phyloP scores from a whole-genome alignment of 2,888 invertebrate species.

The Timema podura region DNA sequence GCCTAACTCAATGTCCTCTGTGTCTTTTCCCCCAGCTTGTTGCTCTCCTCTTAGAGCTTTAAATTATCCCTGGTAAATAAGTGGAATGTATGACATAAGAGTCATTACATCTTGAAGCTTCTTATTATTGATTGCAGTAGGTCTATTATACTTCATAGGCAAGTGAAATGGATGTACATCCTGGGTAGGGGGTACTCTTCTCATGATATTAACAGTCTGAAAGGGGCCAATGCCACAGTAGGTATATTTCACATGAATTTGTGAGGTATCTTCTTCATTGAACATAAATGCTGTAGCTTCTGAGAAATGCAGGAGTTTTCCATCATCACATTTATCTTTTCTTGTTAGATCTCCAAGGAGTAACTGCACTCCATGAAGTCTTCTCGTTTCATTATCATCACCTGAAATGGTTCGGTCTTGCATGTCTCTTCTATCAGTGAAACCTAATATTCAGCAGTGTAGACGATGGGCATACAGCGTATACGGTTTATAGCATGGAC shows the following conservation, averaged over 20 bases:
- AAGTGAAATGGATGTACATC: not conserved
- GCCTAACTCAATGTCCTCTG: too few relatives aligned
- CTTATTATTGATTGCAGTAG: too few relatives aligned
- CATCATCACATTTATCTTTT: not conserved
- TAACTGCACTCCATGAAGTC: not conserved
- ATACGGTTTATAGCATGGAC: too few relatives aligned
- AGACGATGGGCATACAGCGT: not conserved
- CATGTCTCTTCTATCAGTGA: not conserved
- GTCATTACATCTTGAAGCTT: too few relatives aligned
- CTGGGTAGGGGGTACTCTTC: not conserved
- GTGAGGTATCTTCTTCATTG: not conserved
- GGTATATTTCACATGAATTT: not conserved
- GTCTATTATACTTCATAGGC: too few relatives aligned
- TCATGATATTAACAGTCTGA: not conserved
- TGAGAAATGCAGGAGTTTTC: not conserved
- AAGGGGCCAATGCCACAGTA: not conserved
- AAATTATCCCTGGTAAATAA: too few relatives aligned
- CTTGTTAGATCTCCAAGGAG: not conserved
- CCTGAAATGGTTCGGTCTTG: not conserved
- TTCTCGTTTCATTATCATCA: not conserved
- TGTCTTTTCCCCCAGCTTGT: too few relatives aligned
- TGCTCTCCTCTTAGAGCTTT: too few relatives aligned
- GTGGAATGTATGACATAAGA: too few relatives aligned
- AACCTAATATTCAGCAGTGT: not conserved
- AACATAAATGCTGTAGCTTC: constrained; percentile 9